Conservation (phyloP, 2,113 vertebrate species). For the Hepsetus odoe region DNA sequence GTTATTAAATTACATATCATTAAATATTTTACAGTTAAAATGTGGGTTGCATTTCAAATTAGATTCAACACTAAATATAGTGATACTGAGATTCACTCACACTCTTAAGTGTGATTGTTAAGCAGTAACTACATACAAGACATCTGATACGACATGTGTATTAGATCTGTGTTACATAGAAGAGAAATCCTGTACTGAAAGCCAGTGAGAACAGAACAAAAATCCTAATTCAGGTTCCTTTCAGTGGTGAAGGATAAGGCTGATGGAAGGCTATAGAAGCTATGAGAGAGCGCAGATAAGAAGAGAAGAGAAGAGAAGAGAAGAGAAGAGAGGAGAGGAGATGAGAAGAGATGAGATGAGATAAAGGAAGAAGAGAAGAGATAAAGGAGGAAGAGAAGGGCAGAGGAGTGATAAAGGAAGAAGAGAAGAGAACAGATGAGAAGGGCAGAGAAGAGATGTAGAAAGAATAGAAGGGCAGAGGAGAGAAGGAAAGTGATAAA, state of each 20-base stretch:
- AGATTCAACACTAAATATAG: no score
- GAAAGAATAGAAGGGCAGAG: neutral
- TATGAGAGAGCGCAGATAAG: neutral
- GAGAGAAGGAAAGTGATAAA: neutral
- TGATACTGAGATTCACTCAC: neutral
- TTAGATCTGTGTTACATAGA: neutral
- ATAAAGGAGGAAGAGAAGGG: neutral
- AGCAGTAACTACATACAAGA: no score
- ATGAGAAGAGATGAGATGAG: constrained; percentile 11
- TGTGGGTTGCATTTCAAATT: no score
- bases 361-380: neutral
- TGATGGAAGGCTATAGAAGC: constrained; percentile 20
- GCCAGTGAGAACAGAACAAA: constrained; percentile 7
- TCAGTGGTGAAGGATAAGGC: constrained; percentile 18
- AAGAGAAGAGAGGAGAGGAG: neutral
- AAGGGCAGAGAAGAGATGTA: constrained; percentile 15
- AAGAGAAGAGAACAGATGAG: no score
- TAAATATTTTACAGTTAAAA: neutral
- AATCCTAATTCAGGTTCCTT: constrained; percentile 35
- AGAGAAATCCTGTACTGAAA: constrained; percentile 17
- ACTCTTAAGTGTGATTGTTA: no score
- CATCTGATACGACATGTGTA: no score
- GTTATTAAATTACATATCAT: neutral
- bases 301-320: neutral
- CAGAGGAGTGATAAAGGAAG: constrained; percentile 1